phyloP scores from a whole-genome alignment of 2,797 vertebrate genomes.

The Peromyscus attwateri region DNA sequence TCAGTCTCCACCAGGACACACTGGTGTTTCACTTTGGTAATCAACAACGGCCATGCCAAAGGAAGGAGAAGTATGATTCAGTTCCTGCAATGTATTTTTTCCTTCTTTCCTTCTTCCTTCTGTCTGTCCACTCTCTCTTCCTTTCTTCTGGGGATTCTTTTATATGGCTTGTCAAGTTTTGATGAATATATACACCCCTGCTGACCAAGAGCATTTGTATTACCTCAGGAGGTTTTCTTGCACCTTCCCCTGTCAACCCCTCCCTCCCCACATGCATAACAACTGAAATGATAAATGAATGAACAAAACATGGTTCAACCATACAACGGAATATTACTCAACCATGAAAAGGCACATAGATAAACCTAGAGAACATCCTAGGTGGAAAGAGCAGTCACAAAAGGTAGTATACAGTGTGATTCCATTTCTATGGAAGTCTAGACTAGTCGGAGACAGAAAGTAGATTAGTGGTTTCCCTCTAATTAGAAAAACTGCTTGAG shows the following conservation, averaged over 20 bases:
- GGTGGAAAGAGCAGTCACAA: not conserved
- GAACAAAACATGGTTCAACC: not conserved
- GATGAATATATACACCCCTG: not conserved
- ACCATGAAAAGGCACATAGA: not conserved
- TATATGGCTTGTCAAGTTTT: not conserved
- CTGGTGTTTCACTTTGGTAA: not conserved
- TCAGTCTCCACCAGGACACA: not conserved
- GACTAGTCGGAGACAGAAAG: not conserved
- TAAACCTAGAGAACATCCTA: not conserved
- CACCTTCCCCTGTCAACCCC: not conserved
- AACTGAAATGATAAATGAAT: not conserved
- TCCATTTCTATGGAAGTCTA: not conserved
- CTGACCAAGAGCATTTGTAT: not conserved
- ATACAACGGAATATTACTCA: not conserved
- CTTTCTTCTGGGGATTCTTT: not conserved
- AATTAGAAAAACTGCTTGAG: not conserved
- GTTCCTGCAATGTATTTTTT: not conserved
- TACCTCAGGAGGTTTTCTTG: not conserved
- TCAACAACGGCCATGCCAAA: not conserved
- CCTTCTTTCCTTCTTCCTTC: too few species aligned
- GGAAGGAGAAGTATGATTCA: not conserved
- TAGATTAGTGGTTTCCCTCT: not conserved
- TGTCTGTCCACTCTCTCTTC: not conserved
- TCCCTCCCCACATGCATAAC: not conserved
- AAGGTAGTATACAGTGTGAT: not conserved